Evolutionary conservation across 1,140 invertebrate species (phyloP), one percentile per base, ranked within the genome.

Genomic region (Sminthurinus signatus): DNA sequence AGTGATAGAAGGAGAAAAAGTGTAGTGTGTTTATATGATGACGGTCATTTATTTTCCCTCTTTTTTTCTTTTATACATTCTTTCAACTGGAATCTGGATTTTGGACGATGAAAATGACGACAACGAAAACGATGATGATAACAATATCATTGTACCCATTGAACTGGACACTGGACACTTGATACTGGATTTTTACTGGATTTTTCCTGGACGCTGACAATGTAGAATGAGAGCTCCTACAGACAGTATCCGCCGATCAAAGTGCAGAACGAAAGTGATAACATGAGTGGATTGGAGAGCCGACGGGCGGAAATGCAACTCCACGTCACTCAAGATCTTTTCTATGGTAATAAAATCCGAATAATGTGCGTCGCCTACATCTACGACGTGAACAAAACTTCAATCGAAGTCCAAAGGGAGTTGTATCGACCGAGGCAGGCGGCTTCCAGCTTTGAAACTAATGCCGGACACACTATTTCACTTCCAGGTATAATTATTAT

Each of bases 21-120:
- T n/a, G n/a, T n/a, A n/a, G 5, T 36, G 32, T 5, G 32, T 36
- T 8, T 36, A 15, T 36, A 32, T 61, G 48, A 50, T 51, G 46
- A 61, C 43, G 50, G 48, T 61, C 59, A 61, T 61, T 61, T 48
- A 48, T 61, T 51, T 48, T 36, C 32, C 46, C 21, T 28, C 51
- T 61, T 61, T 28, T 32, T 32, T 60, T 23, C 28, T 39, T 36
- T 39, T 25, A 23, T 17, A 17, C 19, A 14, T 31, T 61, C 3
- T 25, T n/a, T 48, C n/a, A n/a, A 42, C 39, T 42, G 39, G n/a
- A 50, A n/a, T 15, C 15, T 50, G 46, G 21, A 50, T 23, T 19
- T 10, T 14, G 14, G 8, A 50, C 46, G 46, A 50, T 10, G 21
- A 19, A 50, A 23, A 15, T 10, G 21, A 10, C 14, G 46, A 23